phyloP scores from a whole-genome alignment of 2,797 vertebrate species.

The Lates japonicus region DNA sequence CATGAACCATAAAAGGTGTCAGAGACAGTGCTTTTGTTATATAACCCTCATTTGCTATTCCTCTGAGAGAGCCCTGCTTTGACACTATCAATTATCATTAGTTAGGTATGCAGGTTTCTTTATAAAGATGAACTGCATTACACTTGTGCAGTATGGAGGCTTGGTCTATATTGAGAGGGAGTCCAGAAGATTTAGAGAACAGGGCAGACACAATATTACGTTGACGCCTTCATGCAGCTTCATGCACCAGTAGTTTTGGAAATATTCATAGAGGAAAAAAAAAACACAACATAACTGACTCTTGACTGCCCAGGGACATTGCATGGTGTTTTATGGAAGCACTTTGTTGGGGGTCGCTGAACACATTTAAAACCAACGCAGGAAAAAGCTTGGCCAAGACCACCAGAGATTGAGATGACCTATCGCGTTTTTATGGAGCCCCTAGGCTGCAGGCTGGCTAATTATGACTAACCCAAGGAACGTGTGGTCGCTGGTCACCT shows the following conservation, averaged over 20 bases:
- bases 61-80: constrained; percentile 49
- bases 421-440: constrained; percentile 73
- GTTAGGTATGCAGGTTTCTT: constrained; percentile 60
- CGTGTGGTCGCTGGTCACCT: constrained; percentile 60
- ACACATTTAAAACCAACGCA: constrained; percentile 70
- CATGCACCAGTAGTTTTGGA: constrained; percentile 49
- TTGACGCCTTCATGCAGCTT: constrained; percentile 37
- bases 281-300: constrained; percentile 48
- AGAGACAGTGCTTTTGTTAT: constrained; percentile 57
- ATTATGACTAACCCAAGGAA: constrained; percentile 80
- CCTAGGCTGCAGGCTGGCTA: constrained; percentile 71
- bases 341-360: constrained; percentile 77
- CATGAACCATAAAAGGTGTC: constrained; percentile 71
- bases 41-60: constrained; percentile 67
- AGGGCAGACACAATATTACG: constrained; percentile 14
- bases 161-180: constrained; percentile 16
- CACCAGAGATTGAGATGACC: constrained; percentile 78
- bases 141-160: constrained; percentile 42
- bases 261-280: constrained; percentile 61
- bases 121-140: constrained; percentile 63
- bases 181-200: constrained; percentile 36
- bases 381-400: constrained; percentile 64
- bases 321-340: constrained; percentile 80
- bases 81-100: constrained; percentile 74
- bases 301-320: constrained; percentile 71